A percentile compares a stretch with the other conserved stretches of the same genome.
Conservation (phyloP, 2,113 vertebrate genomes). For the Pavo muticus region DNA sequence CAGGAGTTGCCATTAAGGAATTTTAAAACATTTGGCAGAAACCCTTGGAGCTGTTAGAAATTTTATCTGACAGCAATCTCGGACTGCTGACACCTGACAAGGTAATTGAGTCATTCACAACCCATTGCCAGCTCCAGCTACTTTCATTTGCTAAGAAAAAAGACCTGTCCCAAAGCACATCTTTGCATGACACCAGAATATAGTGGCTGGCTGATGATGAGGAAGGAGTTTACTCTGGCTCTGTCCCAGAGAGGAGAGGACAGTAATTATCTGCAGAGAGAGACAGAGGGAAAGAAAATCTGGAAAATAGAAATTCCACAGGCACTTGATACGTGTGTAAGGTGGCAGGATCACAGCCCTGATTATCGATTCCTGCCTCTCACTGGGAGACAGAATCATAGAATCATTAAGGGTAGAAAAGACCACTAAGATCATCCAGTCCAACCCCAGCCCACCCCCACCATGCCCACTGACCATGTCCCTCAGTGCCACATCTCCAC, state of each 20-base stretch:
- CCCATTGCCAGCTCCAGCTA: background rate
- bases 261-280: background rate
- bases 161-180: background rate
- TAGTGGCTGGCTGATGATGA: background rate
- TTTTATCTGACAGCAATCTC: background rate
- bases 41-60: background rate
- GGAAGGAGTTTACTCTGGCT: background rate
- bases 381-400: background rate
- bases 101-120: background rate
- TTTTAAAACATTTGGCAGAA: background rate
- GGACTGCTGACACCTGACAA: background rate
- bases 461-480: too few species aligned
- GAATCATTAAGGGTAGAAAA: too few species aligned
- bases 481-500: too few species aligned
- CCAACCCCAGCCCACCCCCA: too few species aligned
- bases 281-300: background rate
- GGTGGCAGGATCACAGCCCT: background rate
- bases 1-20: background rate
- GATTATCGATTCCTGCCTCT: background rate
- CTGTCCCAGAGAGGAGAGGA: background rate
- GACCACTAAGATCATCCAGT: too few species aligned
- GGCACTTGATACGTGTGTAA: background rate
- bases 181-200: background rate
- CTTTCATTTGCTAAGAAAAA: slow-evolving; percentile 37
- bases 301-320: background rate